A percentile compares a stretch with the other conserved stretches of the same genome.
Conservation (phyloP, 2,797 vertebrate species). For the Crotalus adamanteus region DNA sequence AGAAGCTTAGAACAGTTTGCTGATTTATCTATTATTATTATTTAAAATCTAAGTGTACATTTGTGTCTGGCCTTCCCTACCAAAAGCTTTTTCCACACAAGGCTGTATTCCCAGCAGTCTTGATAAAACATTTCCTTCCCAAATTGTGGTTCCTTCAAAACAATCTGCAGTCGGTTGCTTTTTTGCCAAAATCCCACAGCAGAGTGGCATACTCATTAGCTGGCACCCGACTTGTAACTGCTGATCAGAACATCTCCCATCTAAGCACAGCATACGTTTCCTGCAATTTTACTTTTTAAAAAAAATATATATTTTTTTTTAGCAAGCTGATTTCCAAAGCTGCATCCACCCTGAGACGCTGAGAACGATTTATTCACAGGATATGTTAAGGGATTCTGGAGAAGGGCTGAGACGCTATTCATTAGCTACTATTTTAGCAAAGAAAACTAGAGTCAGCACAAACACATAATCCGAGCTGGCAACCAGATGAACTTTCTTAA, state of each 20-base stretch:
- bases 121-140: not conserved
- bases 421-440: slow-evolving; percentile 7
- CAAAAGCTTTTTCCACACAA: not conserved
- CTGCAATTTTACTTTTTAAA: not conserved
- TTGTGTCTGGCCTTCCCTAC: not conserved
- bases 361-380: not conserved
- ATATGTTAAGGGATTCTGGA: not conserved
- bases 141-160: not conserved
- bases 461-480: not conserved
- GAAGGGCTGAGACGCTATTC: not conserved
- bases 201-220: not conserved
- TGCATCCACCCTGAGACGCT: not conserved
- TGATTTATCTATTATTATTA: not conserved
- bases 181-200: not conserved
- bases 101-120: not conserved
- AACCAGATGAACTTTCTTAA: not conserved
- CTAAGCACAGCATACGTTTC: not conserved
- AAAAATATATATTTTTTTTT: not conserved
- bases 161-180: not conserved
- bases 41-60: not conserved
- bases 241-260: not conserved
- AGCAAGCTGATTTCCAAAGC: not conserved
- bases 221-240: not conserved
- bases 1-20: not conserved
- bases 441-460: slow-evolving; percentile 5